Percentiles rank a stretch among this genome's conserved stretches.
Evolutionary conservation across 1,140 invertebrate genomes (phyloP).

Genomic region (Panagrolaimus sp.): DNA sequence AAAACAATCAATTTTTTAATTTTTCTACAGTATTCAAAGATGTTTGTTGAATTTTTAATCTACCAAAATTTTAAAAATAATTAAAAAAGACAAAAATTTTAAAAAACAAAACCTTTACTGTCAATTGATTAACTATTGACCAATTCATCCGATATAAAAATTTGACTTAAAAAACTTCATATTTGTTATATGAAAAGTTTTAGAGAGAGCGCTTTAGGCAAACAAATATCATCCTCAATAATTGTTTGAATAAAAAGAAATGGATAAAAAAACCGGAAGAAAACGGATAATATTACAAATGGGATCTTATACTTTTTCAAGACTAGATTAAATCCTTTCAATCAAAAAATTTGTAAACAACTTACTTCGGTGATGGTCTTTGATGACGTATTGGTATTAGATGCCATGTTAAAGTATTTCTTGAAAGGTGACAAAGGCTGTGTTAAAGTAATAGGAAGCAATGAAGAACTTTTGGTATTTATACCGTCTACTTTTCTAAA

Average conservation of each 20-base stretch:
- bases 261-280: slow-evolving; percentile 11
- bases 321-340: slow-evolving; percentile 4
- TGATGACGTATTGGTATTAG: too few species aligned
- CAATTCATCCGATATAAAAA: too few species aligned
- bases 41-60: too few species aligned
- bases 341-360: slow-evolving; percentile 15
- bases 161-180: too few species aligned
- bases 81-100: too few species aligned
- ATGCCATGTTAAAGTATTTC: neutral
- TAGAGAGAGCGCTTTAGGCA: neutral
- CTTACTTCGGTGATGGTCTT: neutral
- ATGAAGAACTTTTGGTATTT: neutral
- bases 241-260: slow-evolving; percentile 12
- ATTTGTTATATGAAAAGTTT: too few species aligned
- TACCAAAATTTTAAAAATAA: too few species aligned
- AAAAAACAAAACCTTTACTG: too few species aligned
- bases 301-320: slow-evolving; percentile 8
- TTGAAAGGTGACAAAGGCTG: neutral
- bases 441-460: neutral
- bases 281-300: neutral
- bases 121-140: too few species aligned
- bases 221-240: slow-evolving; percentile 13
- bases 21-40: too few species aligned
- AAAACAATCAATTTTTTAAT: too few species aligned
- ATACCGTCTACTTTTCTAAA: neutral